These are phyloP conservation scores for Aspidiotus rigidus DNA, from an alignment of 2,888 invertebrate species.

Conservation along the genomic window DNA sequence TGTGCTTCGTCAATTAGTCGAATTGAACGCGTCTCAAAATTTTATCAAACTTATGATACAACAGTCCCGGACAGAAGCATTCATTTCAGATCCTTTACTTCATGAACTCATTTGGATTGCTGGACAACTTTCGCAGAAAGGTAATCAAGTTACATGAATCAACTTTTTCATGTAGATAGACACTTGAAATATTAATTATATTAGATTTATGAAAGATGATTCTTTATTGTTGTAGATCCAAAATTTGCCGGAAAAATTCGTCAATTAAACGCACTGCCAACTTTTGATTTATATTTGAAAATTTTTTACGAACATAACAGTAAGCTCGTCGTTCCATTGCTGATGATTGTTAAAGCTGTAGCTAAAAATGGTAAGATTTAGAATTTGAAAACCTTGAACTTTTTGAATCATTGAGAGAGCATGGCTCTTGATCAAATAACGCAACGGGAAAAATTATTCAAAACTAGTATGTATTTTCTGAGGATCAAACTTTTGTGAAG, in stretches of 20 bases:
- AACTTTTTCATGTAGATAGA: not conserved
- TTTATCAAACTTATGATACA: constrained; percentile 50
- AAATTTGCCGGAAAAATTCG: constrained; percentile 60
- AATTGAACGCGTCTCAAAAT: constrained; percentile 50
- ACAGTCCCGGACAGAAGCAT: constrained; percentile 49
- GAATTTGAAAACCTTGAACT: too few relatives aligned
- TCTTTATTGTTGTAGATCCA: constrained; percentile 42
- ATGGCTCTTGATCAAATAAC: too few relatives aligned
- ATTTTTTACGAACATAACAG: constrained; percentile 50
- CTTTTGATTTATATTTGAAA: constrained; percentile 54
- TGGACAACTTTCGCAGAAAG: constrained; percentile 51
- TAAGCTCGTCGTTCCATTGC: constrained; percentile 50
- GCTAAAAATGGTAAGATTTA: constrained; percentile 51
- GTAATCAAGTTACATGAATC: too few relatives aligned
- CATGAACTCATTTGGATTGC: constrained; percentile 55
- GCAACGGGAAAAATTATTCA: too few relatives aligned
- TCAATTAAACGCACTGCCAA: constrained; percentile 52
- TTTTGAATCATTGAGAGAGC: too few relatives aligned
- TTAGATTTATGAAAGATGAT: not conserved
- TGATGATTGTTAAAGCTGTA: constrained; percentile 53
- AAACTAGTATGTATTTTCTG: too few relatives aligned
- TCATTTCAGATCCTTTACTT: constrained; percentile 49
- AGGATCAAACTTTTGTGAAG: too few relatives aligned
- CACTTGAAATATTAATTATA: not conserved
- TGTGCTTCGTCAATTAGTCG: constrained; percentile 49